Evolutionary conservation across 1,140 invertebrate species (phyloP).

Genomic region (Papilio helenus): DNA sequence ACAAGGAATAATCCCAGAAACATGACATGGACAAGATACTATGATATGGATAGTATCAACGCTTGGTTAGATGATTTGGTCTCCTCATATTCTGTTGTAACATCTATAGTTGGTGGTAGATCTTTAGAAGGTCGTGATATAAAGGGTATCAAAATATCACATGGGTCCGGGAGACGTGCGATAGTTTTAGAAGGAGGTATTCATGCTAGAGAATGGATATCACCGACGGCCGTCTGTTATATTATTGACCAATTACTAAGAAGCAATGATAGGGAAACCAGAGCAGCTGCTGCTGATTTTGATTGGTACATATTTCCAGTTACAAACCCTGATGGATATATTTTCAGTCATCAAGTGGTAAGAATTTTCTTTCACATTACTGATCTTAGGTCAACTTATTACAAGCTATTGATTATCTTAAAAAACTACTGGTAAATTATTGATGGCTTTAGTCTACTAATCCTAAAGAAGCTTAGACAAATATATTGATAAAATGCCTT

Average conservation of each 20-base stretch:
- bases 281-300: slow-evolving; percentile 82
- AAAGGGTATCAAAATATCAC: slow-evolving; percentile 85
- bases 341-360: slow-evolving; percentile 83
- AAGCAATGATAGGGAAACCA: slow-evolving; percentile 73
- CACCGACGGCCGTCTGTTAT: slow-evolving; percentile 85
- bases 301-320: slow-evolving; percentile 90
- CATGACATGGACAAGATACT: slow-evolving; percentile 82
- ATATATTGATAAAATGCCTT: no score
- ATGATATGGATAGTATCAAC: slow-evolving; percentile 75
- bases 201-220: slow-evolving; percentile 88
- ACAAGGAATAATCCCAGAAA: slow-evolving; percentile 51
- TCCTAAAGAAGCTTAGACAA: no score
- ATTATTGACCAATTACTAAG: slow-evolving; percentile 84
- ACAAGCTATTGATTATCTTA: not conserved
- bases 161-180: slow-evolving; percentile 76
- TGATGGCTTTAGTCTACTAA: no score
- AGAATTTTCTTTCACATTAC: slow-evolving; percentile 42
- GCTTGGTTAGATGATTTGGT: slow-evolving; percentile 79
- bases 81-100: slow-evolving; percentile 72
- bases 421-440: not conserved
- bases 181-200: slow-evolving; percentile 84
- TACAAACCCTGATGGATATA: slow-evolving; percentile 88
- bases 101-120: slow-evolving; percentile 79
- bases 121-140: slow-evolving; percentile 85
- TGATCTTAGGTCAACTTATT: not conserved